Evolutionary conservation across 2,888 invertebrate species (phyloP).

Genomic region (Sesia bembeciformis): DNA sequence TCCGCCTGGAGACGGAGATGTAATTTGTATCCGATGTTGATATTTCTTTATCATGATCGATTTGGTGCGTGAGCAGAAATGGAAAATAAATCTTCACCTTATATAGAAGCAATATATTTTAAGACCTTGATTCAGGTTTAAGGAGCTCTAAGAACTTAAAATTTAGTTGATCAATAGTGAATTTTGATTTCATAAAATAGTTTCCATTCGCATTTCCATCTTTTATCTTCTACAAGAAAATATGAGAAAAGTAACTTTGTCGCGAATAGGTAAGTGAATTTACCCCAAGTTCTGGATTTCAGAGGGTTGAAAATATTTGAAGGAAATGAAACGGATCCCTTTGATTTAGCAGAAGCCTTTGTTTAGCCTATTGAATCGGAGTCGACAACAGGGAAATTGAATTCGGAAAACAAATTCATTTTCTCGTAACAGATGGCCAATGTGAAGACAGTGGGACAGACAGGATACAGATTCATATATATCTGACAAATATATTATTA

Average conservation of each 20-base stretch:
- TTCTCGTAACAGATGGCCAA: constrained; percentile 16
- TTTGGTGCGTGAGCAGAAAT: too few species aligned
- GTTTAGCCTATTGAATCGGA: constrained; percentile 14
- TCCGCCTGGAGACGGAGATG: not conserved
- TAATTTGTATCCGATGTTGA: not conserved
- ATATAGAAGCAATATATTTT: too few species aligned
- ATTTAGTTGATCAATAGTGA: too few species aligned
- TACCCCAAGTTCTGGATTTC: not conserved
- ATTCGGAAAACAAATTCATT: constrained; percentile 19
- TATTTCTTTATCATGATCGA: not conserved
- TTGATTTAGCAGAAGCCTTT: constrained; percentile 15
- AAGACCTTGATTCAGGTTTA: too few species aligned
- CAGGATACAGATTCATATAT: not conserved
- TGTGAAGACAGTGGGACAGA: constrained; percentile 12
- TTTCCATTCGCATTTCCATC: too few species aligned
- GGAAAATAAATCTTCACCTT: too few species aligned
- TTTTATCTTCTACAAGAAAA: too few species aligned
- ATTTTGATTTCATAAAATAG: too few species aligned
- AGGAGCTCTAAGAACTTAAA: too few species aligned
- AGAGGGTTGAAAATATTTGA: constrained; percentile 8
- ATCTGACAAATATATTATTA: too few species aligned
- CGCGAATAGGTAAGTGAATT: not conserved
- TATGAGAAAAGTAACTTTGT: not conserved
- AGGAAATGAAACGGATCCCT: constrained; percentile 16
- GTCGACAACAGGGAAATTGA: constrained; percentile 15